phyloP scores from a whole-genome alignment of 2,888 invertebrate genomes.

The Spilarctia lutea region DNA sequence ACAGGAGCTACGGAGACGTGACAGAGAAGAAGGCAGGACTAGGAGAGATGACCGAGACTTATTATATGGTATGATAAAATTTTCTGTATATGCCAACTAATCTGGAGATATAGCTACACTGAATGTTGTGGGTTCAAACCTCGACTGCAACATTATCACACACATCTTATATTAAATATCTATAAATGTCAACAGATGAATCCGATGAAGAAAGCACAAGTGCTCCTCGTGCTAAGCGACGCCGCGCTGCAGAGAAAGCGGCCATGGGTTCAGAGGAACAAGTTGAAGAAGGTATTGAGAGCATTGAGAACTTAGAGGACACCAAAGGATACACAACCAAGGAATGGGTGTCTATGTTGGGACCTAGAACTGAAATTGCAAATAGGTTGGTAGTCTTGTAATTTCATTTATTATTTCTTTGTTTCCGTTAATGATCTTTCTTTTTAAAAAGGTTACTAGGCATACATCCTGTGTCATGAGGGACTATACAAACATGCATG shows the following conservation, averaged over 20 bases:
- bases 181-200: conserved; percentile 84
- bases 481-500: no score
- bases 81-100: background rate
- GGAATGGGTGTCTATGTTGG: conserved; percentile 99
- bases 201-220: conserved; percentile 93
- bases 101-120: background rate
- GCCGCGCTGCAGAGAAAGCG: conserved; percentile 94
- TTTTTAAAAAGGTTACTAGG: no score
- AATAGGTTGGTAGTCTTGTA: conserved; percentile 85
- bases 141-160: no score
- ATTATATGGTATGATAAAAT: conserved; percentile 90
- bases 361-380: conserved; percentile 97
- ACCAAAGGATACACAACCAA: conserved; percentile 97
- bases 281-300: conserved; percentile 94
- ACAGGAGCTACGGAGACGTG: conserved; percentile 93
- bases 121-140: no score
- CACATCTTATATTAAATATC: background rate
- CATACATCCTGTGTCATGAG: no score
- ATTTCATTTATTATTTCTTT: background rate
- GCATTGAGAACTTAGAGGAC: conserved; percentile 99
- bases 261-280: conserved; percentile 93
- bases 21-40: conserved; percentile 92
- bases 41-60: conserved; percentile 93
- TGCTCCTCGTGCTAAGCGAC: conserved; percentile 88
- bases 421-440: no score